Conservation (phyloP, 2,113 vertebrate genomes). For the Campylorhamphus procurvoides region DNA sequence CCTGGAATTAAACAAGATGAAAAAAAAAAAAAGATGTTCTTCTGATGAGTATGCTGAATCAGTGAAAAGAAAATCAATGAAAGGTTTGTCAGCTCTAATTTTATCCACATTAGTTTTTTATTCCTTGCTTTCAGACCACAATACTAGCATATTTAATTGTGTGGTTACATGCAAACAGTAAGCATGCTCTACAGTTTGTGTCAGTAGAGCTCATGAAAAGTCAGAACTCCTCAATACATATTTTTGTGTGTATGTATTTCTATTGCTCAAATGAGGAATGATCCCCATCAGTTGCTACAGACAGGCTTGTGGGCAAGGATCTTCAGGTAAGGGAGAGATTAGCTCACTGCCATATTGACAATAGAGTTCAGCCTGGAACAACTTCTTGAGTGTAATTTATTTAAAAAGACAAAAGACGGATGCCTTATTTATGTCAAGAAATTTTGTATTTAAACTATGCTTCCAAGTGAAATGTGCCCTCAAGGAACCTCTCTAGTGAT, state of each 20-base stretch:
- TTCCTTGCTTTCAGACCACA: neutral
- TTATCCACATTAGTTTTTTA: neutral
- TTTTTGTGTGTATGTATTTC: neutral
- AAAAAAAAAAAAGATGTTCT: neutral
- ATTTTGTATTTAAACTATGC: neutral
- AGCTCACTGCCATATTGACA: neutral
- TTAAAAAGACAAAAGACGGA: slow-evolving; percentile 26
- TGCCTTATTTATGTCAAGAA: neutral
- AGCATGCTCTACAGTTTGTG: neutral
- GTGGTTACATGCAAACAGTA: neutral
- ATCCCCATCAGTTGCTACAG: neutral
- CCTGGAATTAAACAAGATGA: neutral
- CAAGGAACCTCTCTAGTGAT: neutral
- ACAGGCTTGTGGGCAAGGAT: neutral
- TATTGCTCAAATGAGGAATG: neutral
- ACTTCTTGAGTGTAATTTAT: neutral
- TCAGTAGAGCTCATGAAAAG: neutral
- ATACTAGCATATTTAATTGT: neutral
- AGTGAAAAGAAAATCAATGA: neutral
- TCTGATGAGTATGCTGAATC: neutral
- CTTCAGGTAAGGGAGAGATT: neutral
- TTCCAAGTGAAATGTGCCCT: neutral
- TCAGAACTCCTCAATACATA: neutral
- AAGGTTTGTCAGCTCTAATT: neutral
- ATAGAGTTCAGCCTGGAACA: neutral